These are phyloP conservation scores for Tuberolachnus salignus DNA, from an alignment of 2,888 invertebrate genomes.

Conservation along the genomic window DNA sequence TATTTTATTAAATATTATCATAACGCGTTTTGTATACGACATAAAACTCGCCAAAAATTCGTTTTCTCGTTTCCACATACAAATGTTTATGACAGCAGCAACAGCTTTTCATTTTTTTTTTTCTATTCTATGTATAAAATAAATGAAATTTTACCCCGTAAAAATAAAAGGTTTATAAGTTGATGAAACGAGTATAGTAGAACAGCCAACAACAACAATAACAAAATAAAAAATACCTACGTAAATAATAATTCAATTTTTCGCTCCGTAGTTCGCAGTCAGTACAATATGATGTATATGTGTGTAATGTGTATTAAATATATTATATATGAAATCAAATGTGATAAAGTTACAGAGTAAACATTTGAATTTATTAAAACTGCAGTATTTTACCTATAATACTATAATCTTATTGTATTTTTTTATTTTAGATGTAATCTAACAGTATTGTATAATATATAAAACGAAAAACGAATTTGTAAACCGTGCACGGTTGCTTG, in stretches of 20 bases:
- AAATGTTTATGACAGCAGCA: constrained; percentile 36
- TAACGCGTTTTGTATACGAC: not conserved
- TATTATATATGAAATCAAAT: not conserved
- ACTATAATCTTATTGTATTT: no score
- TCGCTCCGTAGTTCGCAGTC: no score
- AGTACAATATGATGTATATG: no score
- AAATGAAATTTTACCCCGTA: not conserved
- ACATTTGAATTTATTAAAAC: not conserved
- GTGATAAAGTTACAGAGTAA: not conserved
- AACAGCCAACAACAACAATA: no score
- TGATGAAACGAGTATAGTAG: not conserved
- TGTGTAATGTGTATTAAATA: not conserved
- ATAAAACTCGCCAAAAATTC: not conserved
- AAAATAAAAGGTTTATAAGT: constrained; percentile 19
- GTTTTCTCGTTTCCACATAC: not conserved
- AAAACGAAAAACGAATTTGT: no score
- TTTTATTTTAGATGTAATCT: no score
- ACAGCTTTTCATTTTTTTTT: not conserved
- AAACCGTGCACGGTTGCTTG: no score
- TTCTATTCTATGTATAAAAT: constrained; percentile 17
- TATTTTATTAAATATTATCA: not conserved
- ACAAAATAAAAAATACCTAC: not conserved
- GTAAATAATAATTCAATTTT: not conserved
- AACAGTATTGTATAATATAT: no score
- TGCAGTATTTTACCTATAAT: not conserved